Conservation (phyloP, 2,888 invertebrate species). For the Ischnus inquisitorius region DNA sequence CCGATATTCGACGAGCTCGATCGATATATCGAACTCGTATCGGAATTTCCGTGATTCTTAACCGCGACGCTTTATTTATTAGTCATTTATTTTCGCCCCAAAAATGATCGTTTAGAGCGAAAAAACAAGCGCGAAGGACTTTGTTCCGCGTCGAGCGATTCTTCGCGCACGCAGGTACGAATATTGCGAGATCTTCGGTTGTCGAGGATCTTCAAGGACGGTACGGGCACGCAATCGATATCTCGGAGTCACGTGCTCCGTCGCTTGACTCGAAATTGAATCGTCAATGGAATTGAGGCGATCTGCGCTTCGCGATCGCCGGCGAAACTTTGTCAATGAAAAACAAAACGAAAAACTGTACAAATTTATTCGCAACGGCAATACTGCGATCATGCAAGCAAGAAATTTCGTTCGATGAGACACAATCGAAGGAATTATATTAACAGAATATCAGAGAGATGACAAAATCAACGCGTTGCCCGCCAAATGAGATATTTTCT, state of each 20-base stretch:
- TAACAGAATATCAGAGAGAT: slow-evolving; percentile 3
- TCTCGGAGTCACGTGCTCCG: slow-evolving; percentile 49
- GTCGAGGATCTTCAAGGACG: slow-evolving; percentile 43
- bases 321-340: too few species aligned
- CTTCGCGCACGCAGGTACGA: not conserved
- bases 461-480: slow-evolving; percentile 55
- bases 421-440: slow-evolving; percentile 2
- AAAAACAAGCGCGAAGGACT: not conserved
- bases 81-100: too few species aligned
- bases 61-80: too few species aligned
- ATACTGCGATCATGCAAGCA: not conserved
- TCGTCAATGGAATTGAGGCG: not conserved
- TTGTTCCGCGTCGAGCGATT: slow-evolving; percentile 25
- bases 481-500: slow-evolving; percentile 16
- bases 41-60: too few species aligned
- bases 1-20: too few species aligned
- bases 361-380: too few species aligned
- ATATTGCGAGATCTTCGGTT: slow-evolving; percentile 52
- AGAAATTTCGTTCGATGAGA: not conserved
- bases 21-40: too few species aligned
- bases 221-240: not conserved
- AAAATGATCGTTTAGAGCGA: too few species aligned
- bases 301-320: too few species aligned
- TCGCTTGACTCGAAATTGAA: not conserved
- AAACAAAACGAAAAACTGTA: too few species aligned